These are phyloP conservation scores for Cherax quadricarinatus DNA, from an alignment of 1,140 invertebrate species.

Conservation along the genomic window DNA sequence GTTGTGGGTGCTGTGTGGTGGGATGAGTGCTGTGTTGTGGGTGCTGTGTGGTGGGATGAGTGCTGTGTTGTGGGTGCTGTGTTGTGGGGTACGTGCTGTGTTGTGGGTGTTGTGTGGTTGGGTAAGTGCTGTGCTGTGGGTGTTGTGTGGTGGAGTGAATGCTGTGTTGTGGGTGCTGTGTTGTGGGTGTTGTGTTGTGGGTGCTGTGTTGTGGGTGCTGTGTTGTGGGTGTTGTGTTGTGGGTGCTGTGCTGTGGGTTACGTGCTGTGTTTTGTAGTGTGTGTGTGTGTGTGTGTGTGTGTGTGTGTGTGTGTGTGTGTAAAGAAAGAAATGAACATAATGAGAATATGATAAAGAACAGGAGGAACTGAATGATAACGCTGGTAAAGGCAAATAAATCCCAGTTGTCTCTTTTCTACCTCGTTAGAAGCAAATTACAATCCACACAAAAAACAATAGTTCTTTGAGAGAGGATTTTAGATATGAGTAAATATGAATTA, in stretches of 20 bases:
- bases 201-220: not conserved
- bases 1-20: not conserved
- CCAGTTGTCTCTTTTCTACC: too few species aligned
- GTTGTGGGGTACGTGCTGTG: slow-evolving; percentile 76
- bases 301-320: not conserved
- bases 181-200: not conserved
- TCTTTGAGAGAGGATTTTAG: too few species aligned
- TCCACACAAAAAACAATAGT: too few species aligned
- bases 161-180: not conserved
- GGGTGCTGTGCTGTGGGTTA: too few species aligned
- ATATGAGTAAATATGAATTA: too few species aligned
- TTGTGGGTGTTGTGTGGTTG: slow-evolving; percentile 73
- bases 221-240: not conserved
- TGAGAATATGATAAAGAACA: too few species aligned
- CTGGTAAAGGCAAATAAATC: too few species aligned
- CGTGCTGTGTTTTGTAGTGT: too few species aligned
- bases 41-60: slow-evolving; percentile 75
- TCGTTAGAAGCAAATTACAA: too few species aligned
- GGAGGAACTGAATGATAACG: too few species aligned
- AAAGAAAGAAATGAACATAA: too few species aligned
- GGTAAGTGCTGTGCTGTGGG: slow-evolving; percentile 76
- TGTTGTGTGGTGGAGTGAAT: slow-evolving; percentile 75
- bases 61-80: not conserved
- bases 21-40: slow-evolving; percentile 76
- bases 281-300: slow-evolving; percentile 2